A percentile compares a stretch with the other conserved stretches of the same genome.
These are phyloP conservation scores for Neodiprion virginianus DNA, from an alignment of 1,140 invertebrate species.

Conservation along the genomic window DNA sequence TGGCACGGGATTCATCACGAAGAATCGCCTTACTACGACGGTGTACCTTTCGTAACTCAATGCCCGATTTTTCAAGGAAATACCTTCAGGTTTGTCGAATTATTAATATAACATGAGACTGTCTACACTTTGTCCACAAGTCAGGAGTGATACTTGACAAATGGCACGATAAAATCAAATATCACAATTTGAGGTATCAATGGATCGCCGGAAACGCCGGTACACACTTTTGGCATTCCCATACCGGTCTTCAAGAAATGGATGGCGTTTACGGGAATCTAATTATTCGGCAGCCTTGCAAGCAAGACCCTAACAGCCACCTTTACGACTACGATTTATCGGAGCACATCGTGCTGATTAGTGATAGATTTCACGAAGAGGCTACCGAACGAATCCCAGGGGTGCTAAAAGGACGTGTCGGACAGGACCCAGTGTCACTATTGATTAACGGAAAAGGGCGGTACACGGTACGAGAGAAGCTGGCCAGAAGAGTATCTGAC, in stretches of 20 bases:
- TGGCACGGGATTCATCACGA: constrained; percentile 88
- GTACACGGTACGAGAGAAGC: constrained; percentile 56
- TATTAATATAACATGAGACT: constrained; percentile 12
- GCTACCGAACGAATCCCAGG: constrained; percentile 79
- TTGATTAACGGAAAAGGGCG: constrained; percentile 86
- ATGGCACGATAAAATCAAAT: not conserved
- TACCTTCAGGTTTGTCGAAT: constrained; percentile 71
- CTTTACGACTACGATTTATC: constrained; percentile 84
- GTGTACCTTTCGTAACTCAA: constrained; percentile 89
- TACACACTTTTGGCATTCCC: constrained; percentile 92
- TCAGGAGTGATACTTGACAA: not conserved
- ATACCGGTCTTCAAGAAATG: constrained; percentile 84
- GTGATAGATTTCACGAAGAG: constrained; percentile 85
- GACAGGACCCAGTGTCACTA: constrained; percentile 79
- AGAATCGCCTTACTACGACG: constrained; percentile 87
- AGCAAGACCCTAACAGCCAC: constrained; percentile 74
- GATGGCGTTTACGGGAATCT: constrained; percentile 87
- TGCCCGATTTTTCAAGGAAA: constrained; percentile 87
- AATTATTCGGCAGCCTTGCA: constrained; percentile 78
- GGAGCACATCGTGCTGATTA: constrained; percentile 82
- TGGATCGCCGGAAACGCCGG: constrained; percentile 76
- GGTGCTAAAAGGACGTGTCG: constrained; percentile 74
- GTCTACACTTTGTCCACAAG: not conserved
- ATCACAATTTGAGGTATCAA: constrained; percentile 69
- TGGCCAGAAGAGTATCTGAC: too few relatives aligned